phyloP scores from a whole-genome alignment of 2,797 vertebrate species.

The Borostomias antarcticus region DNA sequence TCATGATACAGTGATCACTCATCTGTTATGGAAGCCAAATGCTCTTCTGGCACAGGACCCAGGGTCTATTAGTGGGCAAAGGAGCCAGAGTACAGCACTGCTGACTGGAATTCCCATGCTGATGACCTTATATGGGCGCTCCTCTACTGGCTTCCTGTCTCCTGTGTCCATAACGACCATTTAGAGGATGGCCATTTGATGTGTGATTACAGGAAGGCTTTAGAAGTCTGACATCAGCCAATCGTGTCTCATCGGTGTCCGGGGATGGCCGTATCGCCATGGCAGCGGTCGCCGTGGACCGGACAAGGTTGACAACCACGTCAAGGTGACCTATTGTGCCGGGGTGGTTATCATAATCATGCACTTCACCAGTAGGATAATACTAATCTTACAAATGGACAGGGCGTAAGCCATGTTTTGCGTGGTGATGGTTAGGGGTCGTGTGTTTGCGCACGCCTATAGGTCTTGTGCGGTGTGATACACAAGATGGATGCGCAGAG shows the following conservation, averaged over 20 bases:
- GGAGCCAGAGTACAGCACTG: slow-evolving; percentile 77
- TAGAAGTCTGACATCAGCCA: slow-evolving; percentile 55
- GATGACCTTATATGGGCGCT: slow-evolving; percentile 58
- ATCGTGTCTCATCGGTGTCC: neutral
- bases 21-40: slow-evolving; percentile 88
- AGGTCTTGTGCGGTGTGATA: too few relatives aligned
- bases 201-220: slow-evolving; percentile 65
- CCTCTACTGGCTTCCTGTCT: slow-evolving; percentile 56
- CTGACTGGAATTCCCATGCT: slow-evolving; percentile 76
- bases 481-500: too few relatives aligned
- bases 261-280: neutral
- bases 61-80: slow-evolving; percentile 85
- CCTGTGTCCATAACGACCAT: slow-evolving; percentile 59
- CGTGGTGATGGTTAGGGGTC: too few relatives aligned
- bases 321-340: neutral
- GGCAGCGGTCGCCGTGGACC: neutral
- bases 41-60: slow-evolving; percentile 86
- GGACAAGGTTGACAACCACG: neutral
- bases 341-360: too few relatives aligned
- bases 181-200: slow-evolving; percentile 60
- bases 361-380: too few relatives aligned
- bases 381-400: neutral
- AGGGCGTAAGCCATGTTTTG: neutral
- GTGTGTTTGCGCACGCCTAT: too few relatives aligned
- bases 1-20: slow-evolving; percentile 80